Evolutionary conservation across 2,888 invertebrate species (phyloP), one percentile per base, ranked within the genome.

Genomic region (Perizoma flavofasciatum): DNA sequence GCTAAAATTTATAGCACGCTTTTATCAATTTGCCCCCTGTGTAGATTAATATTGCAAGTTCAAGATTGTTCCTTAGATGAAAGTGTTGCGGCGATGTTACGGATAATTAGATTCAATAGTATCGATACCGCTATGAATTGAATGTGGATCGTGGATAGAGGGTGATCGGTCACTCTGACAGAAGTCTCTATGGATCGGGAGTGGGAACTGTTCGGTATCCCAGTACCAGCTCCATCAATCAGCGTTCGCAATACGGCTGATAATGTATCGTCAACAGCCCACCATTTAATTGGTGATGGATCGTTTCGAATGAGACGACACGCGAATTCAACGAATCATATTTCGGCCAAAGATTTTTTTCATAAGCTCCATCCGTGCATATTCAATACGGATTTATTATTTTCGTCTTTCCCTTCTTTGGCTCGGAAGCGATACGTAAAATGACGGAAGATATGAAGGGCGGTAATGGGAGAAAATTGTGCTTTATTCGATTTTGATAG

Each of bases 401-500:
- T 86, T 88, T 87, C 89, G 77, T 82, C 81, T 84, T 87, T 87
- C 89, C 90, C 90, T 88, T 86, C 79, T 86, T 85, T 78, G 81
- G 81, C 77, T 86, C 84, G 90, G 89, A 90, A 90, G 83, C 87
- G 89, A 91, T 89, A 91, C 91, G 90, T 89, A 82, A 89, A 91
- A 90, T 86, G 89, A 88, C 89, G 89, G 88, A 88, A 90, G 89
- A 86, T 85, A 83, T 85, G 88, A 87, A 85, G 88, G 88, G 87
- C 87, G 88, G 88, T 91, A 90, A 90, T 90, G 82, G 89, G 83
- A 85, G 88, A 87, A 91, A 90, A 91, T 91, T 89, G 89, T 85
- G 79, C 88, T 86, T 91, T 89, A 92, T 92, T 91, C 85, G 89
- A 90, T 90, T 91, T 90, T 90, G 90, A 90, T 90, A 88, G 88